Evolutionary conservation across 2,797 vertebrate genomes (phyloP), one percentile per base, ranked within the genome.

Genomic region (Acanthopagrus latus): DNA sequence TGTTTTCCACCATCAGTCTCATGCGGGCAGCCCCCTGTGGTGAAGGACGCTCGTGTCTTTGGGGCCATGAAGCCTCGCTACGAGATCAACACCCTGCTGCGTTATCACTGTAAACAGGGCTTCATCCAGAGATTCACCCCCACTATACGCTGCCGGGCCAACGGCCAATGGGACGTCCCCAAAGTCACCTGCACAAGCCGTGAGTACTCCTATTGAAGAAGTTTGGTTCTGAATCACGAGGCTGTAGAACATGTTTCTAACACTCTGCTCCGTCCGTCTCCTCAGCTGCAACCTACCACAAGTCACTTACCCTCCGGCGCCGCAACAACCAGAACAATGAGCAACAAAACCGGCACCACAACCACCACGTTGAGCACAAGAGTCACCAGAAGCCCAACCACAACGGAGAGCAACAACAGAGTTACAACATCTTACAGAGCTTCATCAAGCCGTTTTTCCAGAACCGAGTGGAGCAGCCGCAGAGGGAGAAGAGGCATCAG

Each of bases 101-200:
- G 98, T 85, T 99, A 99, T 64, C 97, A 98, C 91, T 99, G 98
- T 83, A 97, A 96, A 67, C 95, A 95, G 13, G 97, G 97, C 77
- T 98, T 97, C 88, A 96, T 99, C 93, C 98, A 99, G 86, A 97
- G 97, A 76, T 94, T 97, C 78, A 82, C 95, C 76, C 97, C 98
- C 63, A 97, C 96, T 41, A 96, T 99, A 52, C 96, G 96, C 38
- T 99, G 98, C 88, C 95, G 95, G 52, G 93, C 95, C 76, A 95
- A 96, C 23, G 98, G 98, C 81, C 95, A 93, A 82, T 99, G 98
- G 98, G 97, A 98, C 60, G 75, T 88, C 2, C 97, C 98, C 82
- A 97, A 94, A 94, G 96, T 99, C 85, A 96, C 96, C 86, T 99
- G 98, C 95, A 92, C 96, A 85, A 97, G 93, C 86, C 96, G 98